Percentiles rank a stretch among this genome's conserved stretches.
phyloP scores from a whole-genome alignment of 2,888 invertebrate genomes.

The Iphiclides podalirius region DNA sequence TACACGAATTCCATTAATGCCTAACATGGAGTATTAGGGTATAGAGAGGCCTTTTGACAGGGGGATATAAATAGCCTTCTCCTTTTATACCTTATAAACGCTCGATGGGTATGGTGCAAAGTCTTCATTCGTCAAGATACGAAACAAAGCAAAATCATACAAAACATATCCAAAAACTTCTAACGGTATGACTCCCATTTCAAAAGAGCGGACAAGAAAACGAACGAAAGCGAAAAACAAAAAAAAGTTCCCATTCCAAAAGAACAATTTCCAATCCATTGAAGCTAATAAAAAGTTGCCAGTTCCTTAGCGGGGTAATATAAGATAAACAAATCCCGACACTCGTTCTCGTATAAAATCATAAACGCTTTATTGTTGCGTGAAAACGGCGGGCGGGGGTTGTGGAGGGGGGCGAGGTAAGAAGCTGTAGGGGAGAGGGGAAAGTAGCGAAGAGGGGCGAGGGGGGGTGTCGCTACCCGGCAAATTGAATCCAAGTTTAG shows the following conservation, averaged over 20 bases:
- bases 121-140: too few species aligned
- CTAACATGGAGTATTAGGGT: too few species aligned
- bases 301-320: conserved; percentile 12
- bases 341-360: conserved; percentile 36
- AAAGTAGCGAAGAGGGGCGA: too few species aligned
- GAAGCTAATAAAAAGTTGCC: neutral
- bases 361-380: conserved; percentile 47
- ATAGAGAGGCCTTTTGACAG: too few species aligned
- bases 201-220: too few species aligned
- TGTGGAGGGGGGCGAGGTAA: neutral
- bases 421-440: conserved; percentile 24
- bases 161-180: too few species aligned
- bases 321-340: conserved; percentile 18
- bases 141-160: too few species aligned
- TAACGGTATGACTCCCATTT: too few species aligned
- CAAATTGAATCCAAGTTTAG: conserved; percentile 69
- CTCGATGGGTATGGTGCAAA: too few species aligned
- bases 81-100: too few species aligned
- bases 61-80: too few species aligned
- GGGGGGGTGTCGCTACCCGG: conserved; percentile 35
- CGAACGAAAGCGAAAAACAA: neutral
- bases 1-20: too few species aligned
- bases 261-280: neutral
- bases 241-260: neutral
- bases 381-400: conserved; percentile 36